These are phyloP conservation scores for Acanthis flammea DNA, from an alignment of 2,797 vertebrate species.

Conservation along the genomic window DNA sequence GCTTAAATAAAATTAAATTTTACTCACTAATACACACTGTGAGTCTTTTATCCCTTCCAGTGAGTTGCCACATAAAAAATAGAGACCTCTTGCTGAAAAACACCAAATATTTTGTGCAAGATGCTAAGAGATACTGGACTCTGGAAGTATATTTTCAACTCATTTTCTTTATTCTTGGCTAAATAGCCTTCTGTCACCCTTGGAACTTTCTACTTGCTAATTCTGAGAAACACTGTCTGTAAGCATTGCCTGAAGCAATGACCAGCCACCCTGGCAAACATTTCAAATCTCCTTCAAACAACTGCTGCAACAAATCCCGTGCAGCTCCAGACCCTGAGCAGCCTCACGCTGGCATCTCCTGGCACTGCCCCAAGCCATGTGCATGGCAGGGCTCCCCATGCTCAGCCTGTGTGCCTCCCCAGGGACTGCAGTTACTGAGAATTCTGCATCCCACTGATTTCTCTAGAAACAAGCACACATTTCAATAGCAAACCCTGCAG, in stretches of 20 bases:
- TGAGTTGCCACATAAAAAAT: not conserved
- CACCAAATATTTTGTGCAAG: not conserved
- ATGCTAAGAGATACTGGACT: not conserved
- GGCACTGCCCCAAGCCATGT: not conserved
- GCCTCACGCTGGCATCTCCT: fast-evolving
- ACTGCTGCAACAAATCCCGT: not conserved
- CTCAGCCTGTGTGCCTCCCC: not conserved
- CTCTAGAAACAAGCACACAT: not conserved
- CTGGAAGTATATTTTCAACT: not conserved
- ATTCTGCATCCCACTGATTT: not conserved
- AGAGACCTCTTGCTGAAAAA: not conserved
- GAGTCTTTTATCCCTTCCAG: not conserved
- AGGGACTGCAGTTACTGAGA: not conserved
- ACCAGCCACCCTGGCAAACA: not conserved
- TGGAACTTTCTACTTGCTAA: not conserved
- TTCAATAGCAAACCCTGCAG: not conserved
- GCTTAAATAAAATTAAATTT: not conserved
- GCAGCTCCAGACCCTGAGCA: not conserved
- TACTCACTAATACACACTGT: not conserved
- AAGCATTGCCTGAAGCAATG: not conserved
- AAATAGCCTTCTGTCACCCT: not conserved
- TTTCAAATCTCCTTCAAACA: not conserved
- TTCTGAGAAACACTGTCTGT: not conserved
- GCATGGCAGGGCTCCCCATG: not conserved
- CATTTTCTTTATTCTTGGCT: not conserved